Conservation (phyloP, 1,140 invertebrate species). For the Laodelphax striatellus region DNA sequence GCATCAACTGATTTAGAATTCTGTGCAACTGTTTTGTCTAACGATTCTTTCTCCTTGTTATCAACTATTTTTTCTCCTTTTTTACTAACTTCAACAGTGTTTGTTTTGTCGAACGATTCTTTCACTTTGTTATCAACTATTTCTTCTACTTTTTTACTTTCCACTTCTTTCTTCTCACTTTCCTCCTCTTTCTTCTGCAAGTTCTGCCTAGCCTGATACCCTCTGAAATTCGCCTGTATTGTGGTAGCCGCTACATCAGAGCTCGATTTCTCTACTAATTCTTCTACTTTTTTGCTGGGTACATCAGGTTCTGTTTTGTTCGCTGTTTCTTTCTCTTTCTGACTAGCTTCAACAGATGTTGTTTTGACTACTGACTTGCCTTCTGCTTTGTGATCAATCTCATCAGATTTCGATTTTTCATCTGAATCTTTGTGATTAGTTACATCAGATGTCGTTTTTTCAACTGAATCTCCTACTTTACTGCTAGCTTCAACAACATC, state of each 20-base stretch:
- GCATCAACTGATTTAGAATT: no score
- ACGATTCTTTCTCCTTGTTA: no score
- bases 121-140: neutral
- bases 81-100: neutral
- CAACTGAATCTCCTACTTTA: neutral
- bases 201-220: constrained; percentile 18
- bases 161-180: neutral
- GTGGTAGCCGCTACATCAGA: constrained; percentile 16
- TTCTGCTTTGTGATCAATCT: no score
- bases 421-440: no score
- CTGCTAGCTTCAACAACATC: neutral
- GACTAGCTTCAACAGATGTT: no score
- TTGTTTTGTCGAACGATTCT: neutral
- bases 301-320: no score
- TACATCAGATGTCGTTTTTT: neutral
- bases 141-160: constrained; percentile 7
- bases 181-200: constrained; percentile 17
- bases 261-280: no score
- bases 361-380: no score
- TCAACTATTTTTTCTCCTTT: neutral
- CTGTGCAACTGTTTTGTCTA: no score
- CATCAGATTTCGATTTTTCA: no score
- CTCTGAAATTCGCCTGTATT: constrained; percentile 22
- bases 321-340: no score
- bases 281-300: no score